Base-by-base conservation (phyloP, 1,140 invertebrate species). In the Acromyrmex heyeri region DNA sequence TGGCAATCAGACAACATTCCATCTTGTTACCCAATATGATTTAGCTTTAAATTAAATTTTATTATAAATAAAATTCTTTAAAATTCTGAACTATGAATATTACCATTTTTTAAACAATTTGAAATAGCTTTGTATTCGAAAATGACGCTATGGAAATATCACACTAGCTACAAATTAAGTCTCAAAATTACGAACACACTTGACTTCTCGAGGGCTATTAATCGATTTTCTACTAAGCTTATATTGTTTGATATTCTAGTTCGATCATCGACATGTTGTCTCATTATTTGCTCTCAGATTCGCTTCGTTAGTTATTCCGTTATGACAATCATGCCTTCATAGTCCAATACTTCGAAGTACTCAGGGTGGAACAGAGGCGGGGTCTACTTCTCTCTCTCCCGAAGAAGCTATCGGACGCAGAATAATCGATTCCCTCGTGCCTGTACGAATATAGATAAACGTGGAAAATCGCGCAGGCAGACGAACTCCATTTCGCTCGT, bases 381-480 rank as follows among this genome's bases (percentile, higher is more conserved):
- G 67, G 21, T 7, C 38, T 72, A 59, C 10, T 75, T n/a, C 14
- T 59, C 27, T 57, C 27, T 38, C 48, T 62, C 14, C 21, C 18
- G 67, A 8, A 12, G 53, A 82, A 83, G 38, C 50, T 61, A 83
- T 83, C 69, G 27, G 53, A 70, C 50, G 24, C 21, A 12, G 69
- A 83, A 48, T 83, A 75, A 83, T 83, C 69, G 69, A 83, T 64
- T 75, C 24, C 2, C 44, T 24, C 55, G 55, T 27, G 69, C 53
- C 69, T 75, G 55, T 50, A 27, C 79, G 79, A 61, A 59, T 61
- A 50, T 55, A 61, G 79, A 83, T 83, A 75, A 83, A 75, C 69
- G 79, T 57, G 38, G 69, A 50, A 83, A 83, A 61, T 83, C 38
- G 69, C 21, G 30, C 64, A 69, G 65, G 53, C 69, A 81, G 77